A percentile compares a stretch with the other conserved stretches of the same genome.
Evolutionary conservation across 2,797 vertebrate species (phyloP).

Genomic region (Syngnathus rostellatus): DNA sequence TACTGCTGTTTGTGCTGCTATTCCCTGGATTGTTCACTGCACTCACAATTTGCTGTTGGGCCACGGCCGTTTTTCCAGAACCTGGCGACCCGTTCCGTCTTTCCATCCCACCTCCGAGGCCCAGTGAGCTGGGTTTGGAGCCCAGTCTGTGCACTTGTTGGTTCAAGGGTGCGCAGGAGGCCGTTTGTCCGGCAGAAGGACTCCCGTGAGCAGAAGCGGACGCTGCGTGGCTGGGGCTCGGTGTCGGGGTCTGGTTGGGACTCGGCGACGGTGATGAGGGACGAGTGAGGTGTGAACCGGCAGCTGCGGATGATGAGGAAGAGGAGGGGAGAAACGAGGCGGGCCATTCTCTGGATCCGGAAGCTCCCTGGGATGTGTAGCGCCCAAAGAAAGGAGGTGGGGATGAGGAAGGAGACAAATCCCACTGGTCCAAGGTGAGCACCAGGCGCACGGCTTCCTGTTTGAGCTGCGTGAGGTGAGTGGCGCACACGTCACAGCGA

Average conservation of each 20-base stretch:
- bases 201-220: constrained; percentile 45
- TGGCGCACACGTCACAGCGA: constrained; percentile 89
- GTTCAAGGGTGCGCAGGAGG: constrained; percentile 20
- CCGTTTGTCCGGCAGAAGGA: constrained; percentile 34
- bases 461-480: constrained; percentile 90
- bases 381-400: constrained; percentile 63
- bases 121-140: constrained; percentile 84
- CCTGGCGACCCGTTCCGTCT: constrained; percentile 78
- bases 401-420: constrained; percentile 80
- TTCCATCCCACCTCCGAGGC: constrained; percentile 77
- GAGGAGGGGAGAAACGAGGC: constrained; percentile 51
- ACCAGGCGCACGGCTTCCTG: constrained; percentile 96
- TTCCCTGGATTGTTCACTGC: constrained; percentile 65
- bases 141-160: constrained; percentile 70
- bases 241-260: constrained; percentile 51
- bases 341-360: constrained; percentile 47
- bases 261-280: constrained; percentile 38
- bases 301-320: constrained; percentile 37
- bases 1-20: constrained; percentile 66
- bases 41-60: constrained; percentile 58
- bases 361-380: constrained; percentile 39
- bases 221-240: constrained; percentile 49
- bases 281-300: constrained; percentile 25
- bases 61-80: constrained; percentile 71
- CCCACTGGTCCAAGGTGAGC: constrained; percentile 81